phyloP scores from a whole-genome alignment of 1,140 invertebrate genomes.

The Caenorhabditis tropicalis region DNA sequence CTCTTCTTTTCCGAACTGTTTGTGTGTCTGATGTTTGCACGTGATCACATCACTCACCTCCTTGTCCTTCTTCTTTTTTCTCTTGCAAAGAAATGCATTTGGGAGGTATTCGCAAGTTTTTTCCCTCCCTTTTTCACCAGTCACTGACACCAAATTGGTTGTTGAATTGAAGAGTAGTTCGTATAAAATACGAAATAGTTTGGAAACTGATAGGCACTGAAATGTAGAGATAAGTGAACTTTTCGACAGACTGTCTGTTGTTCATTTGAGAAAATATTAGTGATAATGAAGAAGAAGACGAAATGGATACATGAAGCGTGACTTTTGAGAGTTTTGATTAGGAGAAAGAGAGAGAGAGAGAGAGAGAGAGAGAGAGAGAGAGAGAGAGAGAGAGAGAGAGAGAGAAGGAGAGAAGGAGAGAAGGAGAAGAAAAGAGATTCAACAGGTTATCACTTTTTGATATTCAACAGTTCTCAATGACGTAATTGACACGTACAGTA shows the following conservation, averaged over 20 bases:
- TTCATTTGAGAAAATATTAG: no score
- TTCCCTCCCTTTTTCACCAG: neutral
- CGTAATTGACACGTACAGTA: no score
- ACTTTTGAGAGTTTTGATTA: slow-evolving; percentile 1
- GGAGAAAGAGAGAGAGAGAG: no score
- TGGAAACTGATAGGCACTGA: no score
- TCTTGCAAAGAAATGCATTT: slow-evolving; percentile 18
- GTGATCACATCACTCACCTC: slow-evolving; percentile 37
- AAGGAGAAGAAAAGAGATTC: neutral
- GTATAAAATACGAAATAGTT: neutral
- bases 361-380: no score
- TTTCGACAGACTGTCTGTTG: neutral
- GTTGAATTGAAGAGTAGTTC: neutral
- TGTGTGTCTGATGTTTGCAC: slow-evolving; percentile 38
- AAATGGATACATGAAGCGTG: neutral
- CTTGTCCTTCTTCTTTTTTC: neutral
- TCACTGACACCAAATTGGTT: slow-evolving; percentile 23
- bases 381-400: no score
- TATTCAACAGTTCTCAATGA: neutral
- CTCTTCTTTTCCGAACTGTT: slow-evolving; percentile 12
- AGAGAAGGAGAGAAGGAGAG: no score
- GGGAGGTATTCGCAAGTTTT: slow-evolving; percentile 40
- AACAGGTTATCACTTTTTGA: neutral
- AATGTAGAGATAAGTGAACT: neutral
- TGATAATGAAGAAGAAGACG: neutral